A percentile compares a stretch with the other conserved stretches of the same genome.
Evolutionary conservation across 2,888 invertebrate genomes (phyloP).

Genomic region (Scaptomyza polygonia): DNA sequence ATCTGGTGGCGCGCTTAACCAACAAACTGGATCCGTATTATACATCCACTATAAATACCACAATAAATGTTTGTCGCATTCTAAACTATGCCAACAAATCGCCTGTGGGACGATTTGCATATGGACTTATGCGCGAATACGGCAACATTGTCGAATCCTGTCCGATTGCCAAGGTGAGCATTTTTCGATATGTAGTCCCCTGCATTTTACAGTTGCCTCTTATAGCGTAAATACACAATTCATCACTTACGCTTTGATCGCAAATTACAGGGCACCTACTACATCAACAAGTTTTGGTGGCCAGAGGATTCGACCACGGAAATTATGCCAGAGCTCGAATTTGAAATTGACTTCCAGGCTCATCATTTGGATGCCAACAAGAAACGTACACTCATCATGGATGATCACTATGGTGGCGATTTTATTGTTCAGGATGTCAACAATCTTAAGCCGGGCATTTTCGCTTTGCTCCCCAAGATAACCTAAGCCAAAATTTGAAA

Average conservation of each 20-base stretch:
- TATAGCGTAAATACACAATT: constrained; percentile 55
- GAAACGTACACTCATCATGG: constrained; percentile 71
- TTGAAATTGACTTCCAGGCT: constrained; percentile 65
- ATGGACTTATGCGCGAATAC: constrained; percentile 71
- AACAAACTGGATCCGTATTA: constrained; percentile 76
- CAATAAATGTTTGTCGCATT: constrained; percentile 78
- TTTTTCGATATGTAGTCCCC: not conserved
- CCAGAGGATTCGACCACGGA: constrained; percentile 81
- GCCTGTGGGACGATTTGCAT: constrained; percentile 76
- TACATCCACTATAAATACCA: constrained; percentile 69
- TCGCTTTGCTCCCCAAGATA: constrained; percentile 72
- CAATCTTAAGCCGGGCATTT: constrained; percentile 71
- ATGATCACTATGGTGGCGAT: constrained; percentile 77
- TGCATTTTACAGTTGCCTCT: constrained; percentile 14
- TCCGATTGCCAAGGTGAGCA: constrained; percentile 78
- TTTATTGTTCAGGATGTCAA: constrained; percentile 73
- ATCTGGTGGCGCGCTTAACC: constrained; percentile 62
- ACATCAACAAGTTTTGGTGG: constrained; percentile 80
- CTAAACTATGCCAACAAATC: constrained; percentile 70
- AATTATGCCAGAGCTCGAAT: constrained; percentile 77
- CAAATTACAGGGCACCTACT: constrained; percentile 80
- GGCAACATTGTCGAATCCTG: constrained; percentile 77
- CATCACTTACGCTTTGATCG: constrained; percentile 58
- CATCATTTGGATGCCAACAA: constrained; percentile 70
- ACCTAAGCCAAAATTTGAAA: constrained; percentile 29